phyloP scores from a whole-genome alignment of 2,888 invertebrate genomes.

The Caenorhabditis wallacei region DNA sequence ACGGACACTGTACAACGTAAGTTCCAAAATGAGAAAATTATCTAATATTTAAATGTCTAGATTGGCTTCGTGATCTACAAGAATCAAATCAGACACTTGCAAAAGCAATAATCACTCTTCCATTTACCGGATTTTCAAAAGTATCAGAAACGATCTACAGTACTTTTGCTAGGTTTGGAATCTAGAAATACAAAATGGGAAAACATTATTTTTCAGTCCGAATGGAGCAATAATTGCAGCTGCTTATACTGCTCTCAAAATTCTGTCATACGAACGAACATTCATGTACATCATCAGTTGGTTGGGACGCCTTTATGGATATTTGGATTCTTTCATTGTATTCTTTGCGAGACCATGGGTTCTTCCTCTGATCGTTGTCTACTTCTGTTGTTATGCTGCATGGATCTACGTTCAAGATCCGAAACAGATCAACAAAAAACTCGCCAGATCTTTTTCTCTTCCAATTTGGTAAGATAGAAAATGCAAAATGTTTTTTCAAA shows the following conservation, averaged over 20 bases:
- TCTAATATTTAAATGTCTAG: slow-evolving; percentile 47
- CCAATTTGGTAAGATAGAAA: slow-evolving; percentile 79
- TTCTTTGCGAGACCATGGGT: slow-evolving; percentile 79
- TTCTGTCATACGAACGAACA: slow-evolving; percentile 79
- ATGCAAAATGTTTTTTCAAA: not conserved
- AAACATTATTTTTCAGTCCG: slow-evolving; percentile 67
- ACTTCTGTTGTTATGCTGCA: slow-evolving; percentile 76
- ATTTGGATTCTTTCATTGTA: slow-evolving; percentile 75
- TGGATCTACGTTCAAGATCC: slow-evolving; percentile 81
- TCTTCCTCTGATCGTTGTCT: slow-evolving; percentile 76
- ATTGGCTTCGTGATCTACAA: slow-evolving; percentile 78
- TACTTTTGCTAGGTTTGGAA: slow-evolving; percentile 62
- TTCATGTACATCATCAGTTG: slow-evolving; percentile 78
- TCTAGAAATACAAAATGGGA: slow-evolving; percentile 4
- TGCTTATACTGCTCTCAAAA: slow-evolving; percentile 78
- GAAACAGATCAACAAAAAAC: slow-evolving; percentile 78
- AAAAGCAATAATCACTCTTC: slow-evolving; percentile 85
- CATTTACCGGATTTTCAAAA: slow-evolving; percentile 86
- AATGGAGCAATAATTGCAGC: slow-evolving; percentile 72
- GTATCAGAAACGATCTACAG: slow-evolving; percentile 72
- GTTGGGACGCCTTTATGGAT: slow-evolving; percentile 75
- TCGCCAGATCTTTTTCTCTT: slow-evolving; percentile 79
- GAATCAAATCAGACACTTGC: slow-evolving; percentile 84
- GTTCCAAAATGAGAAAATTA: not conserved
- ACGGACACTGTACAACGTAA: slow-evolving; percentile 85